These are phyloP conservation scores for Pachydiplax longipennis DNA, from an alignment of 2,888 invertebrate species.

Conservation along the genomic window DNA sequence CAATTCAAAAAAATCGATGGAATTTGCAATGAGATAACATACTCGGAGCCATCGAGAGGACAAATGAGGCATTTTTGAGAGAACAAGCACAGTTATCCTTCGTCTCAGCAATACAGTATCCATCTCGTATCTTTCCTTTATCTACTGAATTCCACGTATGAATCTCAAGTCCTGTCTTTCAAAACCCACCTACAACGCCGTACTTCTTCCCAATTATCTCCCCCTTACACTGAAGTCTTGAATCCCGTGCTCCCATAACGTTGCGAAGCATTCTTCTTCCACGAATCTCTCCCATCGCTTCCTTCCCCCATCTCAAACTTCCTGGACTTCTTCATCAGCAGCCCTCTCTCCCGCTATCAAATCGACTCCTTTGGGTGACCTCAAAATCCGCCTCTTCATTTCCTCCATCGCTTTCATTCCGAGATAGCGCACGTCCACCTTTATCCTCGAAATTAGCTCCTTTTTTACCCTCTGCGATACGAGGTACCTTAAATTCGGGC, in stretches of 20 bases:
- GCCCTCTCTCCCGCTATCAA: neutral
- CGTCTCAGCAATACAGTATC: neutral
- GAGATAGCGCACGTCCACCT: neutral
- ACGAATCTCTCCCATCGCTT: neutral
- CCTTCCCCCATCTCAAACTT: neutral
- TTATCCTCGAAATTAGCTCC: neutral
- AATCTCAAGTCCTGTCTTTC: neutral
- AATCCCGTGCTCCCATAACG: neutral
- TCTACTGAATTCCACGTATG: neutral
- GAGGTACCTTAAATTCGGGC: neutral
- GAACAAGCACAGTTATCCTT: neutral
- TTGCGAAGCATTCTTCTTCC: neutral
- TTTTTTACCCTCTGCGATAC: neutral
- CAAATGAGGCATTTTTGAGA: neutral
- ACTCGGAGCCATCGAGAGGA: neutral
- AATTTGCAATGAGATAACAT: too few relatives aligned
- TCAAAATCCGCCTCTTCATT: slow-evolving; percentile 6
- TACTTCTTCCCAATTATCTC: neutral
- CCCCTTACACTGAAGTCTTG: neutral
- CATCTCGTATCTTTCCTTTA: neutral
- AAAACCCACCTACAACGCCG: neutral
- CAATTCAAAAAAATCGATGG: too few relatives aligned
- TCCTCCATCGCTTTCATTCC: neutral
- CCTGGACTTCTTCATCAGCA: neutral
- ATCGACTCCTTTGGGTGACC: neutral